Conservation (phyloP, 2,113 vertebrate genomes). For the Ochotona princeps region DNA sequence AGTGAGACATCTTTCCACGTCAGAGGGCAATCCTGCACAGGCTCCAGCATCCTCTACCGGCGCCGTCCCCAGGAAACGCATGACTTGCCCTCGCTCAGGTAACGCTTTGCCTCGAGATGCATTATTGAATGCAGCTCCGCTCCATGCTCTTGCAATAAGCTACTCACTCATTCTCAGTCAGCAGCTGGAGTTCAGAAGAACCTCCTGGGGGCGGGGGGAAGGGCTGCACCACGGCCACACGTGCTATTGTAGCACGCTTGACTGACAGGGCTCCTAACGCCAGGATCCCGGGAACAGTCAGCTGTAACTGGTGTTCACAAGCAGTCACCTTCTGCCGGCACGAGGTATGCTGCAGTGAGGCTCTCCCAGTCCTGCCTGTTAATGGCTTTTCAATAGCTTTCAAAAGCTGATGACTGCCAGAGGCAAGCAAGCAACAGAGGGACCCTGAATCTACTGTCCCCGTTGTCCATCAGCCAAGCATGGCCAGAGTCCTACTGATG, state of each 20-base stretch:
- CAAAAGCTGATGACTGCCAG: constrained; percentile 85
- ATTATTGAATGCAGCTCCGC: constrained; percentile 85
- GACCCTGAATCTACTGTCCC: constrained; percentile 74
- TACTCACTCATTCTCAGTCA: constrained; percentile 80
- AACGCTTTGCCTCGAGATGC: constrained; percentile 86
- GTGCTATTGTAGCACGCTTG: constrained; percentile 88
- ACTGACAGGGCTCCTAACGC: constrained; percentile 88
- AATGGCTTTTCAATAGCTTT: constrained; percentile 88
- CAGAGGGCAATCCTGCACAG: constrained; percentile 85
- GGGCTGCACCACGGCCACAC: constrained; percentile 86
- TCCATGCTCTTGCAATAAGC: constrained; percentile 78
- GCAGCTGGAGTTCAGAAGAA: constrained; percentile 81
- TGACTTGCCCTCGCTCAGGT: constrained; percentile 90
- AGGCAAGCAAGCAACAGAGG: constrained; percentile 71
- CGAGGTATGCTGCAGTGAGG: constrained; percentile 90
- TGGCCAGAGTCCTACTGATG: constrained; percentile 79
- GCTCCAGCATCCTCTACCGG: constrained; percentile 87
- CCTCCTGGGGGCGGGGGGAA: constrained; percentile 68
- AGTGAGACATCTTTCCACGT: constrained; percentile 94
- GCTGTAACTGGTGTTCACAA: constrained; percentile 84
- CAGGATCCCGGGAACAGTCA: constrained; percentile 81
- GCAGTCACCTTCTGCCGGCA: constrained; percentile 80
- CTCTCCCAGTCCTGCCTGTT: constrained; percentile 83
- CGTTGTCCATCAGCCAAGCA: constrained; percentile 56
- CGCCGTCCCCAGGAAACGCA: constrained; percentile 87